Percentiles rank a stretch among this genome's conserved stretches.
phyloP scores from a whole-genome alignment of 2,888 invertebrate species.

The Trichacis sp. region DNA sequence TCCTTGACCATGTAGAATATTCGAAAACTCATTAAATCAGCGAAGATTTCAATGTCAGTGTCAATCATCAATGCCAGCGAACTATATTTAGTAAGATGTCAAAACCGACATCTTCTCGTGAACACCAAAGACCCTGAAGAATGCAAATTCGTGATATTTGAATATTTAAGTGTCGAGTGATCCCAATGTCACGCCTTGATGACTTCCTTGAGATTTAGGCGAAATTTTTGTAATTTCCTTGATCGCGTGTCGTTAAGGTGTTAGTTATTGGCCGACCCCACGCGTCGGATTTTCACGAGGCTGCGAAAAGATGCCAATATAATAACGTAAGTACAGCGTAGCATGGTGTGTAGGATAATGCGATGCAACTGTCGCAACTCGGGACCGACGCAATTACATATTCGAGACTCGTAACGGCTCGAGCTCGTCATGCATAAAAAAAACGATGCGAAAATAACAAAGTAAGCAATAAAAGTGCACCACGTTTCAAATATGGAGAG shows the following conservation, averaged over 20 bases:
- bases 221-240: no score
- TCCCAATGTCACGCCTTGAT: no score
- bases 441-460: conserved; percentile 8
- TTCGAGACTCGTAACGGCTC: conserved; percentile 33
- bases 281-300: conserved; percentile 16
- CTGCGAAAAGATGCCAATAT: conserved; percentile 20
- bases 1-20: no score
- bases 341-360: conserved; percentile 29
- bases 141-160: no score
- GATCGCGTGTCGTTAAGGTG: neutral
- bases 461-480: neutral
- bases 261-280: neutral
- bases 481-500: neutral
- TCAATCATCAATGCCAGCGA: no score
- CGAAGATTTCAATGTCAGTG: no score
- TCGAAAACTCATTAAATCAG: no score
- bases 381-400: conserved; percentile 29
- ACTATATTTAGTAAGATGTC: no score
- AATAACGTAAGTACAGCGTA: conserved; percentile 37
- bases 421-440: conserved; percentile 26
- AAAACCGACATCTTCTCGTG: no score
- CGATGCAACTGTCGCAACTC: conserved; percentile 42
- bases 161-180: no score
- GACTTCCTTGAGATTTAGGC: no score
- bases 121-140: no score